Evolutionary conservation across 2,797 vertebrate species (phyloP), one percentile per base, ranked within the genome.

Genomic region (Huso huso): DNA sequence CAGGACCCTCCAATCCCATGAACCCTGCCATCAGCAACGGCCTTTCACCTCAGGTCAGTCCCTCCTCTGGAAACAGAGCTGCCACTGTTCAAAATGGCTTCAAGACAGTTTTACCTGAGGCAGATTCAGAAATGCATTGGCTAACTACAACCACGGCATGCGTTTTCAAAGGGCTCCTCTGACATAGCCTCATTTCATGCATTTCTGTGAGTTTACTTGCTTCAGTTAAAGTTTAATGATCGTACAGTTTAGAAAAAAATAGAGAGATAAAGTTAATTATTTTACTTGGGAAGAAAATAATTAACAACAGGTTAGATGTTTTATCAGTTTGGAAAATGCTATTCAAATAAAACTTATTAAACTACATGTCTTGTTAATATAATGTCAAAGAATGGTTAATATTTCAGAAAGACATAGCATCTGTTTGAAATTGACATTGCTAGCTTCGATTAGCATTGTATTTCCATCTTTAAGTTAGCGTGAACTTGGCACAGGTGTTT

Each of bases 31-130:
- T 99, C 79, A 93, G 94, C 88, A 99, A 96, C 71, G 94, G 95
- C 82, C 93, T 99, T 77, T 93, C 97, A 83, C 92, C 95, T 85
- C 97, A 99, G 96, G 97, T 99, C 86, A 93, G 93, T 87, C 73
- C 72, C 78, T 62, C 37, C 37, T 37, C 6, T 58, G 3, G 6
- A 58, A 58, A 58, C 55, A 58, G 55, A 58, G 15, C 55, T 1
- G 10, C 12, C 55, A 15, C 55, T 58, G 55, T 58, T 58, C 55
- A n/a, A 13, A 13, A 13, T n/a, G 55, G 15, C 55, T 58, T 13
- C 55, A 11, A 13, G 84, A 81, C 77, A 84, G 82, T 77, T 87
- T 86, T 83, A 70, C 89, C 88, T 1, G 73, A 86, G 89, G 89
- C 89, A 77, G 83, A 15, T 53, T 66, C 76, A 75, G 52, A 81